These are phyloP conservation scores for Suncus etruscus DNA, from an alignment of 2,113 vertebrate genomes.

Conservation along the genomic window DNA sequence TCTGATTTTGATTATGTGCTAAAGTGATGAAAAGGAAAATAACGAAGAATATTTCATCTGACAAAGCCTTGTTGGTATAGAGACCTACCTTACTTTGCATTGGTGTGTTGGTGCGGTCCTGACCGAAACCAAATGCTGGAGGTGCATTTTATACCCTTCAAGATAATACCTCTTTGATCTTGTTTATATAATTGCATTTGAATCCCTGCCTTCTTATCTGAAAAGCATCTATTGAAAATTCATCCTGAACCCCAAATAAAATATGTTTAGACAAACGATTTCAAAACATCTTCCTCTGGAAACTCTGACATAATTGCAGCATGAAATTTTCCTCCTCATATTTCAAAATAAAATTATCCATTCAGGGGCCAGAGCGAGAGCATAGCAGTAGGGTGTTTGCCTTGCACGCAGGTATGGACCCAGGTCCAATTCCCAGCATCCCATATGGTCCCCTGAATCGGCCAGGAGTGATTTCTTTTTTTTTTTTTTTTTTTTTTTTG, in stretches of 20 bases:
- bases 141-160: constrained; percentile 87
- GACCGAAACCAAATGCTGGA: constrained; percentile 77
- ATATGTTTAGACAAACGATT: constrained; percentile 84
- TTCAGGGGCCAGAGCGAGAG: not conserved
- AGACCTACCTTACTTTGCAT: constrained; percentile 84
- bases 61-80: constrained; percentile 1
- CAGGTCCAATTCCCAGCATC: no score
- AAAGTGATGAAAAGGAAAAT: constrained; percentile 39
- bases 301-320: constrained; percentile 86
- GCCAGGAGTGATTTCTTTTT: no score
- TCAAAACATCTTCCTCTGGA: constrained; percentile 84
- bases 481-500: no score
- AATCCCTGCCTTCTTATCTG: constrained; percentile 88
- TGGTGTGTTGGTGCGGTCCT: constrained; percentile 78
- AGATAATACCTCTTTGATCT: constrained; percentile 87
- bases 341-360: constrained; percentile 82
- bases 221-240: constrained; percentile 89
- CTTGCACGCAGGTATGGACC: no score
- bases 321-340: constrained; percentile 77
- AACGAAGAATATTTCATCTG: constrained; percentile 43
- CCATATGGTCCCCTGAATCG: no score
- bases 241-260: constrained; percentile 86
- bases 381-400: no score
- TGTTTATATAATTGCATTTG: constrained; percentile 88
- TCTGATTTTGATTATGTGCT: constrained; percentile 39